Evolutionary conservation across 2,888 invertebrate species (phyloP), one percentile per base, ranked within the genome.

Genomic region (Habrosyne pyritoides): DNA sequence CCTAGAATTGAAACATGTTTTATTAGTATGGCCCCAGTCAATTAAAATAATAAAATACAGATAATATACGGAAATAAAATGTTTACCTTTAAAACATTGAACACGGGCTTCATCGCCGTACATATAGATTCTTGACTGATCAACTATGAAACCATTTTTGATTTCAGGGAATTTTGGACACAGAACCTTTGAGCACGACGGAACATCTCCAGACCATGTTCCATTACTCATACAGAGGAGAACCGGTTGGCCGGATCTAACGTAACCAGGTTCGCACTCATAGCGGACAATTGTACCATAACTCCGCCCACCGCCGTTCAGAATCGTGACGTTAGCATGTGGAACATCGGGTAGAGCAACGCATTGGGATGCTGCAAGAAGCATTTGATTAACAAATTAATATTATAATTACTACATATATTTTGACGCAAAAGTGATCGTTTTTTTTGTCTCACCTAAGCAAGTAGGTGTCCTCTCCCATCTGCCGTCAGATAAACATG

Each of bases 151-250:
- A 18, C 98, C 98, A 76, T 98, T 98, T 71, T 95, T 95, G 60
- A 98, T 96, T 79, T 95, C 94, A 0, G 98, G 98, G 76, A 97
- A 94, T 66, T 93, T 93, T 0, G 95, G 94, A 79, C 97, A 97
- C 66, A 94, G 85, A 22, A 95, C 96, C 73, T 97, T 94, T 33
- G 97, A 94, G 84, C 98, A 98, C 5, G 95, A 95, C 0, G 98
- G 98, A 4, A 98, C 97, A 67, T 96, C 95, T 58, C 97, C 97
- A 59, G 98, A 98, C 98, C 98, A 98, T 10, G 98, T 98, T 53
- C 98, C 98, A 77, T 98, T 98, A 77, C 98, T 98, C 97, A 98
- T 98, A 83, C 98, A 98, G 36, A 98, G 94, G 47, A 98, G 94
- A 3, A 98, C 98, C 14, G 98, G 98, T 78, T 97, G 96, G 28